These are phyloP conservation scores for Galemys pyrenaicus DNA, from an alignment of 2,113 vertebrate genomes.

Conservation along the genomic window DNA sequence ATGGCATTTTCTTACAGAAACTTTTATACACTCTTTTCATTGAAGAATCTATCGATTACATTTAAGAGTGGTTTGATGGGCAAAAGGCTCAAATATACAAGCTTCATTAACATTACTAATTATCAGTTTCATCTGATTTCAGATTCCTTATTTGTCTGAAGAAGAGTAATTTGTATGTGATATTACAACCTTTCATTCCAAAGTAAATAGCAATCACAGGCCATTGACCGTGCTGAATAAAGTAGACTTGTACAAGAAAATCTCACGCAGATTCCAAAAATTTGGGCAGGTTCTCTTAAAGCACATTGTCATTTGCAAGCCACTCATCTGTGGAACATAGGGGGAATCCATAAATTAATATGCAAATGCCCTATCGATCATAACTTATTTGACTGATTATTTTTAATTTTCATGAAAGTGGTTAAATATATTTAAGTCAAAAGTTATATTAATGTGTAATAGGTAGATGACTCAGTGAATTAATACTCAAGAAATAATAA, in stretches of 20 bases:
- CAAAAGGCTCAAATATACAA: not conserved
- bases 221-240: not conserved
- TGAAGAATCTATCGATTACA: not conserved
- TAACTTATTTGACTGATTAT: not conserved
- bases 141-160: slow-evolving; percentile 3
- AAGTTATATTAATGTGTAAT: not conserved
- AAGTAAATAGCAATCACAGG: slow-evolving; percentile 17
- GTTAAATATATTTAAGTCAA: not conserved
- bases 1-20: not conserved
- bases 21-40: not conserved
- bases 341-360: not conserved
- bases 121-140: not conserved
- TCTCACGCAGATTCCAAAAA: not conserved
- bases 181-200: slow-evolving; percentile 8
- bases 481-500: not conserved
- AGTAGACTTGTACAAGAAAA: not conserved
- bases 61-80: not conserved
- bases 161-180: not conserved
- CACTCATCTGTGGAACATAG: not conserved
- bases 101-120: not conserved
- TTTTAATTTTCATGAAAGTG: not conserved
- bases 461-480: not conserved
- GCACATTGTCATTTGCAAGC: not conserved
- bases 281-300: not conserved
- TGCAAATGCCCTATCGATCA: not conserved